These are phyloP conservation scores for Megastigmus dorsalis DNA, from an alignment of 2,888 invertebrate species.

Conservation along the genomic window DNA sequence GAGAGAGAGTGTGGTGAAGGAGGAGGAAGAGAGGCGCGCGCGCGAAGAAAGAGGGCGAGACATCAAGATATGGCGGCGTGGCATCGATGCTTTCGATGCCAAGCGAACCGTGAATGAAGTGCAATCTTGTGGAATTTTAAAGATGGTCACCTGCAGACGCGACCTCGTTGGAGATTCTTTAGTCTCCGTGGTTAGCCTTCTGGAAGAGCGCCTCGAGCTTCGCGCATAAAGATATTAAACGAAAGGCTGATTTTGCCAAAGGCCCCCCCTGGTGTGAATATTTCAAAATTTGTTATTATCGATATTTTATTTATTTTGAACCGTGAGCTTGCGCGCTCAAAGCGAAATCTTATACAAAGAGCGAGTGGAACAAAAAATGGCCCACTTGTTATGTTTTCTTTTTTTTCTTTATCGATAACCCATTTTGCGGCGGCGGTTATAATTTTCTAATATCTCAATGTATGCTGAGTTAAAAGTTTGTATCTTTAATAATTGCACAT, in stretches of 20 bases:
- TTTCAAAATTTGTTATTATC: slow-evolving; percentile 43
- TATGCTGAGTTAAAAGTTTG: too few relatives aligned
- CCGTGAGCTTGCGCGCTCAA: too few relatives aligned
- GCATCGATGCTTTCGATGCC: slow-evolving; percentile 59
- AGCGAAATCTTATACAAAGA: too few relatives aligned
- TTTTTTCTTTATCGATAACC: too few relatives aligned
- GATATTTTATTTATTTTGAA: background rate
- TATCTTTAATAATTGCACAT: too few relatives aligned
- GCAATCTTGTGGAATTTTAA: slow-evolving; percentile 69
- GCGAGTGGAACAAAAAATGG: too few relatives aligned
- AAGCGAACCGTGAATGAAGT: slow-evolving; percentile 65
- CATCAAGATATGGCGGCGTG: slow-evolving; percentile 45
- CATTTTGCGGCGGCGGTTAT: too few relatives aligned
- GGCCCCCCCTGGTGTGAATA: background rate
- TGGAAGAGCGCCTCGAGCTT: slow-evolving; percentile 64
- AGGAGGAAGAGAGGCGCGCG: slow-evolving; percentile 51
- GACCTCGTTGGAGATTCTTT: slow-evolving; percentile 44
- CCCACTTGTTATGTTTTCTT: too few relatives aligned
- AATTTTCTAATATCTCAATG: too few relatives aligned
- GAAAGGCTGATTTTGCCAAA: slow-evolving; percentile 17
- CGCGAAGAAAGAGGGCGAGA: slow-evolving; percentile 47
- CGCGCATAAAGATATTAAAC: slow-evolving; percentile 43
- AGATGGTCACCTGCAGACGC: slow-evolving; percentile 63
- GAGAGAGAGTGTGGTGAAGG: slow-evolving; percentile 8
- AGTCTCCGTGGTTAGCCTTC: slow-evolving; percentile 57